phyloP scores from a whole-genome alignment of 2,113 vertebrate genomes.

The Ranitomeya imitator region DNA sequence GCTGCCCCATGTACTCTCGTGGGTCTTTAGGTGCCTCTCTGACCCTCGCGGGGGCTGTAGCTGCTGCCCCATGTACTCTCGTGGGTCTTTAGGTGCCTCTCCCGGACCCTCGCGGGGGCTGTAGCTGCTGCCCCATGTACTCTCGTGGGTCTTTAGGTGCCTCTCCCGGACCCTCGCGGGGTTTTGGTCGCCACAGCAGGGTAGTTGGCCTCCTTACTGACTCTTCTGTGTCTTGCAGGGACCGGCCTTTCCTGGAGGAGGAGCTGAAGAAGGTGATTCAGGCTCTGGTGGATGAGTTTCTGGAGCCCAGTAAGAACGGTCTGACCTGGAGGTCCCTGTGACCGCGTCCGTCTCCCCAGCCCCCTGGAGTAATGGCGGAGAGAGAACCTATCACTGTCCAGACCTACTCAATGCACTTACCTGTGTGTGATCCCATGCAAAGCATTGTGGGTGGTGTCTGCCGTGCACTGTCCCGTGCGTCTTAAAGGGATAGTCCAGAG shows the following conservation, averaged over 20 bases:
- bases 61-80: too few relatives aligned
- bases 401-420: background rate
- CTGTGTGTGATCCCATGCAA: background rate
- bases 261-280: slow-evolving; percentile 78
- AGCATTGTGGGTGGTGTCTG: background rate
- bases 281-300: slow-evolving; percentile 82
- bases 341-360: background rate
- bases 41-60: too few relatives aligned
- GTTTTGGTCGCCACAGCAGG: too few relatives aligned
- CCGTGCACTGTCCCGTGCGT: background rate
- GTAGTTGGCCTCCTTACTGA: background rate
- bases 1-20: too few relatives aligned
- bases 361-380: too few relatives aligned
- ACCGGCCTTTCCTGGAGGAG: slow-evolving; percentile 75
- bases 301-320: slow-evolving; percentile 86
- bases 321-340: slow-evolving; percentile 74
- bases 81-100: too few relatives aligned
- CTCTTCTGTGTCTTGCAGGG: slow-evolving; percentile 67
- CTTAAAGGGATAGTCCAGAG: background rate
- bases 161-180: background rate
- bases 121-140: too few relatives aligned
- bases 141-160: too few relatives aligned
- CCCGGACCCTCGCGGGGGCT: too few relatives aligned
- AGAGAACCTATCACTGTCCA: background rate
- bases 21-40: too few relatives aligned